These are phyloP conservation scores for Umimayanthus chanpuru DNA, from an alignment of 92 coral and sea anemone genomes.

Conservation along the genomic window DNA sequence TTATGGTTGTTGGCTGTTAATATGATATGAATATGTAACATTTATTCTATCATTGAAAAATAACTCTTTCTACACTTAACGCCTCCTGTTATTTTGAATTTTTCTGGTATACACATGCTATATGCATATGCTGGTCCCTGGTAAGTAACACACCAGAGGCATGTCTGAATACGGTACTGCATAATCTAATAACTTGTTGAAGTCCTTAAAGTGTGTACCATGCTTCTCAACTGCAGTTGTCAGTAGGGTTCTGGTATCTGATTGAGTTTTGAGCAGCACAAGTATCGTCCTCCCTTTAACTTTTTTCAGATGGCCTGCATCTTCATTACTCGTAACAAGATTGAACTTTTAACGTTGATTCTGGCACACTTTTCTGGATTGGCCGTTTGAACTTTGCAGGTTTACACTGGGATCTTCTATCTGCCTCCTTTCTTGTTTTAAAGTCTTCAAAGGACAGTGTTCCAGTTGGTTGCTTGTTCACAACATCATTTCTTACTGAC, in stretches of 20 bases:
- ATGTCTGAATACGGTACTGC: slow-evolving; percentile 33
- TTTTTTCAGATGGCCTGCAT: slow-evolving; percentile 53
- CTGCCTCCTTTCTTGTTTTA: not conserved
- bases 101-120: no score
- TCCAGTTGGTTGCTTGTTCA: no score
- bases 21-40: slow-evolving; percentile 3
- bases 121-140: slow-evolving; percentile 43
- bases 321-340: slow-evolving; percentile 46
- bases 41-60: slow-evolving; percentile 5
- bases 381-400: no score
- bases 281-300: slow-evolving; percentile 64
- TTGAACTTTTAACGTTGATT: slow-evolving; percentile 58
- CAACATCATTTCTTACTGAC: no score
- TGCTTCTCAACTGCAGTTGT: slow-evolving; percentile 39
- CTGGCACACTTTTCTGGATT: slow-evolving; percentile 17
- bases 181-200: slow-evolving; percentile 25
- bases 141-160: slow-evolving; percentile 48
- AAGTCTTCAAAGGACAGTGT: not conserved
- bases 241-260: slow-evolving; percentile 38
- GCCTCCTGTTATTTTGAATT: no score
- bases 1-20: not conserved
- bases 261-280: slow-evolving; percentile 37
- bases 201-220: slow-evolving; percentile 42
- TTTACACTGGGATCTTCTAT: no score
- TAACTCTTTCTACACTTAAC: not conserved